Conservation (phyloP, 2,888 invertebrate genomes). For the Drosophila melanosoma region DNA sequence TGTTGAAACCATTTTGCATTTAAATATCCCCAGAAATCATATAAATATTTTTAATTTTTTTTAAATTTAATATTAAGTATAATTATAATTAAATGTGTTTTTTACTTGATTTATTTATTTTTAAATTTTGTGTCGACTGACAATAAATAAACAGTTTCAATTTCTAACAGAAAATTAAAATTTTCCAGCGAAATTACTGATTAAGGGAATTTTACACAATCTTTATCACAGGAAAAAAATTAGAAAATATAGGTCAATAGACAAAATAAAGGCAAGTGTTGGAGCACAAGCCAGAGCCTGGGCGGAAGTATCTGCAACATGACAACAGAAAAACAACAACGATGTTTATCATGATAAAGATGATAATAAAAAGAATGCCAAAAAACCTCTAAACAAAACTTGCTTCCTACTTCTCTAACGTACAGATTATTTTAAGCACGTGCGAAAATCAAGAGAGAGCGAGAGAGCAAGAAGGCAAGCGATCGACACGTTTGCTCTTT, state of each 20-base stretch:
- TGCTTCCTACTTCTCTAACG: constrained; percentile 66
- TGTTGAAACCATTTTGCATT: not conserved
- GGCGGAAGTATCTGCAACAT: constrained; percentile 66
- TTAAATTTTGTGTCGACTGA: not conserved
- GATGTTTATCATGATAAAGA: constrained; percentile 2
- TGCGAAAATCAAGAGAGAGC: constrained; percentile 3
- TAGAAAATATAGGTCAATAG: constrained; percentile 79
- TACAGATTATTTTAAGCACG: constrained; percentile 9
- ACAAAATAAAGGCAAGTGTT: constrained; percentile 80
- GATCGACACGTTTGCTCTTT: not conserved
- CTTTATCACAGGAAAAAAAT: not conserved
- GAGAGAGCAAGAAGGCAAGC: not conserved
- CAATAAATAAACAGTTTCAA: not conserved
- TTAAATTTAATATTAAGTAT: too few species aligned
- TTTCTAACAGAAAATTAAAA: not conserved
- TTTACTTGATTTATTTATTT: too few species aligned
- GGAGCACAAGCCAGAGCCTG: constrained; percentile 14
- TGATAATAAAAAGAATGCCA: constrained; percentile 34
- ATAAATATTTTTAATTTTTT: not conserved
- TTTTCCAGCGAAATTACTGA: not conserved
- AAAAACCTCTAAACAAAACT: constrained; percentile 48
- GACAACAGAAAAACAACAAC: constrained; percentile 17
- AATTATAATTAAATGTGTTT: not conserved
- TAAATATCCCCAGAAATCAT: not conserved
- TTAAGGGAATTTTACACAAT: too few species aligned